A percentile compares a stretch with the other conserved stretches of the same genome.
phyloP scores from a whole-genome alignment of 2,888 invertebrate species.

The Tipula confusa region DNA sequence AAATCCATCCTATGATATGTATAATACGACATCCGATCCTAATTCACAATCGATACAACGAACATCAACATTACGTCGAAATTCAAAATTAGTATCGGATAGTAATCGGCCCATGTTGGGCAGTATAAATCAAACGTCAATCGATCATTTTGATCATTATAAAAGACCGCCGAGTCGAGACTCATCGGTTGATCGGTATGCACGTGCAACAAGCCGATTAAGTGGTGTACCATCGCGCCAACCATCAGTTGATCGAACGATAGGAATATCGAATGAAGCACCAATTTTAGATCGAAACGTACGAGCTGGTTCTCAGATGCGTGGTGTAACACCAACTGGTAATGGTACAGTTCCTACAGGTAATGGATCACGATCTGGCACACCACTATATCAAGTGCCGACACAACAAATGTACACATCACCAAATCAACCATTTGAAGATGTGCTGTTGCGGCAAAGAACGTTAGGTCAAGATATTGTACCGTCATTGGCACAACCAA shows the following conservation, averaged over 20 bases:
- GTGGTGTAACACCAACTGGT: slow-evolving; percentile 50
- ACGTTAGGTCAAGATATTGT: slow-evolving; percentile 83
- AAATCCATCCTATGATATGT: slow-evolving; percentile 34
- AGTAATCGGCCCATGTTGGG: slow-evolving; percentile 53
- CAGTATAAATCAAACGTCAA: slow-evolving; percentile 59
- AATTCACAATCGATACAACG: slow-evolving; percentile 38
- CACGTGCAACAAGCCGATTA: slow-evolving; percentile 62
- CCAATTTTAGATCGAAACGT: slow-evolving; percentile 49
- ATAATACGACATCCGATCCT: slow-evolving; percentile 35
- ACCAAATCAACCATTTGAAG: slow-evolving; percentile 69
- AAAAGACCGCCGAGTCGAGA: slow-evolving; percentile 85
- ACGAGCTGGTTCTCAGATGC: slow-evolving; percentile 55
- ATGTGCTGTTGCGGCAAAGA: slow-evolving; percentile 72
- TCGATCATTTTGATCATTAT: slow-evolving; percentile 92
- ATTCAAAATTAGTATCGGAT: slow-evolving; percentile 52
- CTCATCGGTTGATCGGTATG: slow-evolving; percentile 77
- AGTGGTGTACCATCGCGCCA: slow-evolving; percentile 63
- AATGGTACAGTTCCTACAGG: slow-evolving; percentile 63
- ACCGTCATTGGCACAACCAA: slow-evolving; percentile 81
- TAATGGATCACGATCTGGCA: slow-evolving; percentile 52
- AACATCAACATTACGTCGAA: slow-evolving; percentile 50
- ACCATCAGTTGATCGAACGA: slow-evolving; percentile 68
- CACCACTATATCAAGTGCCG: slow-evolving; percentile 52
- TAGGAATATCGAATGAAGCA: slow-evolving; percentile 36
- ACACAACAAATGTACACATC: slow-evolving; percentile 51